These are phyloP conservation scores for Parapristionchus giblindavisi DNA, from an alignment of 2,888 invertebrate genomes.

Conservation along the genomic window DNA sequence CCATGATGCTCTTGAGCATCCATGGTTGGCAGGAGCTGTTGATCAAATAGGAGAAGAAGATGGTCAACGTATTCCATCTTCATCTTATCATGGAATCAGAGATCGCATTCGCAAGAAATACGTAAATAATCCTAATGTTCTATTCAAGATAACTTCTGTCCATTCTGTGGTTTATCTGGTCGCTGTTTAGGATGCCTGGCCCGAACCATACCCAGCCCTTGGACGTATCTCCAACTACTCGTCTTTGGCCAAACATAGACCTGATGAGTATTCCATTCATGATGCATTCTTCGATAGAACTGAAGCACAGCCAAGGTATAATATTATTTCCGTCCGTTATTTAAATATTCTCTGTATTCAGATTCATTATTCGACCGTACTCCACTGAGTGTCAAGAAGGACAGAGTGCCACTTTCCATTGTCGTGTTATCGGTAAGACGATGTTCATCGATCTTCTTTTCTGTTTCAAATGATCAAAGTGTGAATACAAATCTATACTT, in stretches of 20 bases:
- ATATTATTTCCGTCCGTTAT: too few species aligned
- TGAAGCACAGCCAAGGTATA: slow-evolving; percentile 85
- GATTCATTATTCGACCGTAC: slow-evolving; percentile 95
- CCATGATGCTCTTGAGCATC: slow-evolving; percentile 92
- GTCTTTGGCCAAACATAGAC: slow-evolving; percentile 89
- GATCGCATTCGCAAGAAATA: slow-evolving; percentile 82
- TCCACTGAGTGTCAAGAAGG: slow-evolving; percentile 94
- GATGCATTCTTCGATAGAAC: slow-evolving; percentile 78
- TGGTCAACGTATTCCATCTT: slow-evolving; percentile 78
- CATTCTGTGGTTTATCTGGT: not conserved
- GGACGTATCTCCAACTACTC: slow-evolving; percentile 97
- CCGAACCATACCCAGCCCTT: slow-evolving; percentile 85
- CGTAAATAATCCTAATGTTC: slow-evolving; percentile 69
- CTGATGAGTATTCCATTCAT: slow-evolving; percentile 95
- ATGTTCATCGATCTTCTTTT: not conserved
- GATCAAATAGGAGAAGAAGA: slow-evolving; percentile 71
- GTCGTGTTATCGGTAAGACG: slow-evolving; percentile 81
- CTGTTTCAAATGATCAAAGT: not conserved
- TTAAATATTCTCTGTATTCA: slow-evolving; percentile 66
- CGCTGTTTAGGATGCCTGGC: slow-evolving; percentile 72
- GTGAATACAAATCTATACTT: not conserved
- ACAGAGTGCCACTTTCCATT: slow-evolving; percentile 95
- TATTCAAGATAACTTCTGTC: not conserved
- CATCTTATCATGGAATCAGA: slow-evolving; percentile 85
- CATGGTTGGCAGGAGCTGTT: slow-evolving; percentile 83